phyloP scores from a whole-genome alignment of 2,888 invertebrate species.

The Tinea semifulvella region DNA sequence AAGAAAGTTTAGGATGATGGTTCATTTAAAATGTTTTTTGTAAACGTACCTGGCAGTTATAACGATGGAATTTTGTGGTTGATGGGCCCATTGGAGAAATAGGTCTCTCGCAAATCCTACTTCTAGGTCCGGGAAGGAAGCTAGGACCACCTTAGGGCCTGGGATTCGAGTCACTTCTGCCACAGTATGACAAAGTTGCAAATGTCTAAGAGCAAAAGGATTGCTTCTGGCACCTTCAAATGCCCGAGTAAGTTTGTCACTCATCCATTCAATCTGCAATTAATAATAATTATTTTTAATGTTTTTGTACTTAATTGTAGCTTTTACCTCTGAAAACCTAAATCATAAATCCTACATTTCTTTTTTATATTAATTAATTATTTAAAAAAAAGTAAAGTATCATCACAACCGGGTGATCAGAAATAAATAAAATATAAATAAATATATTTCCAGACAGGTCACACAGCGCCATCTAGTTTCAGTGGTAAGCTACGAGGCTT shows the following conservation, averaged over 20 bases:
- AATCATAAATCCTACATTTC: too few species aligned
- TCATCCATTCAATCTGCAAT: conserved; percentile 98
- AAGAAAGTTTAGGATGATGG: too few species aligned
- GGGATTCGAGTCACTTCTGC: conserved; percentile 84
- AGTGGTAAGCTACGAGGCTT: too few species aligned
- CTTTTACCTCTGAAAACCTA: too few species aligned
- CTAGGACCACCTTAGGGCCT: conserved; percentile 94
- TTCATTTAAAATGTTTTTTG: too few species aligned
- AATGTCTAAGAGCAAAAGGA: conserved; percentile 94
- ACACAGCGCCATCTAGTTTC: too few species aligned
- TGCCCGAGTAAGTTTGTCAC: conserved; percentile 94
- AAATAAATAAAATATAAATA: too few species aligned
- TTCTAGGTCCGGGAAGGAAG: conserved; percentile 95
- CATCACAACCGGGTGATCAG: too few species aligned
- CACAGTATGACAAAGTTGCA: conserved; percentile 93
- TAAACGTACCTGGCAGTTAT: conserved; percentile 78
- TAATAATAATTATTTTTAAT: not conserved
- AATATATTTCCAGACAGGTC: too few species aligned
- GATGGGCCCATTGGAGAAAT: conserved; percentile 93
- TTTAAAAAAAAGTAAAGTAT: too few species aligned
- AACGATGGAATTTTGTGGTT: conserved; percentile 93
- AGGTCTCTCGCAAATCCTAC: conserved; percentile 94
- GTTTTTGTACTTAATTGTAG: too few species aligned
- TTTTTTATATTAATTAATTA: too few species aligned
- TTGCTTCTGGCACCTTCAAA: conserved; percentile 92